Evolutionary conservation across 2,113 vertebrate species (phyloP).

Genomic region (Arenaria interpres): DNA sequence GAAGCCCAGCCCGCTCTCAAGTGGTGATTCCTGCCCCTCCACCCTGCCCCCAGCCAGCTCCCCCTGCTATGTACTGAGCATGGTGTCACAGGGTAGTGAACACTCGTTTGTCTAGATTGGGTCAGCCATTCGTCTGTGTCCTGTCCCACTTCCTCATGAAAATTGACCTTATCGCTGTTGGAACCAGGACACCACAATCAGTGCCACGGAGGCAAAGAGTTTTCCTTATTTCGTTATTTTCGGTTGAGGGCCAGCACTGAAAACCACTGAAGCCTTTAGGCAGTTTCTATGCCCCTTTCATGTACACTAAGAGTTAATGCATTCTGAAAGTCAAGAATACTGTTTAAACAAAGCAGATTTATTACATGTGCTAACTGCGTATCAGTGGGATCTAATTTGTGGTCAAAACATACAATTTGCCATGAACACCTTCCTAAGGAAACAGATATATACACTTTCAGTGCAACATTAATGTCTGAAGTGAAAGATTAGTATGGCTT

Average conservation of each 20-base stretch:
- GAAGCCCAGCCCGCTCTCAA: not conserved
- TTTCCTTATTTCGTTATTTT: not conserved
- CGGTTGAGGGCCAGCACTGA: not conserved
- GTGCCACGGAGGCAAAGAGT: not conserved
- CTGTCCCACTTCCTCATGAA: not conserved
- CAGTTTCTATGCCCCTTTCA: not conserved
- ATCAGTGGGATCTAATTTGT: constrained; percentile 29
- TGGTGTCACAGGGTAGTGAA: not conserved
- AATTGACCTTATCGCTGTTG: not conserved
- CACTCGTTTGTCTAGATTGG: not conserved
- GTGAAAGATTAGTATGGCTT: constrained; percentile 25
- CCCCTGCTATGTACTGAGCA: not conserved
- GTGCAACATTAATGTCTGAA: not conserved
- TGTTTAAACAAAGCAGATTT: constrained; percentile 44
- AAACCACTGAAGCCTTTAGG: not conserved
- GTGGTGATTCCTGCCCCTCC: not conserved
- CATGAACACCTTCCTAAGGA: constrained; percentile 39
- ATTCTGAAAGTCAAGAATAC: not conserved
- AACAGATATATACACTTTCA: constrained; percentile 33
- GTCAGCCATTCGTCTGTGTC: not conserved
- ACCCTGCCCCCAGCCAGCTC: not conserved
- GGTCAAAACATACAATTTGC: constrained; percentile 48
- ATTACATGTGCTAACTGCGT: not conserved
- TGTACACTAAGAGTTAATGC: not conserved
- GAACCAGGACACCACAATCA: not conserved